A percentile compares a stretch with the other conserved stretches of the same genome.
phyloP scores from a whole-genome alignment of 2,797 vertebrate species.

The Sebastes itinus region DNA sequence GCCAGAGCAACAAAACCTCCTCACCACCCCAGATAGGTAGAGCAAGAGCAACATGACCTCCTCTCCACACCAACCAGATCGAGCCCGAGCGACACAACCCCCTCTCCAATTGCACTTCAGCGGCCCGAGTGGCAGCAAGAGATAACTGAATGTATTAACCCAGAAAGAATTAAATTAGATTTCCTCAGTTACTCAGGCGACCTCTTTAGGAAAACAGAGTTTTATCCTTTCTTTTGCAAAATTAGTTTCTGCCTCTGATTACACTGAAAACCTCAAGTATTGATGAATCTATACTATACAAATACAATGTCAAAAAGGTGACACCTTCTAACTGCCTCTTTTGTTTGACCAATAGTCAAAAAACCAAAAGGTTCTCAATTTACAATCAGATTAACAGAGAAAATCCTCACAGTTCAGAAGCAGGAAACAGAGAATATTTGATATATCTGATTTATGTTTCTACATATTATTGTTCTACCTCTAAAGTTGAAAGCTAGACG shows the following conservation, averaged over 20 bases:
- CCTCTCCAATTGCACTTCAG: neutral
- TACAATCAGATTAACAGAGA: neutral
- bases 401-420: neutral
- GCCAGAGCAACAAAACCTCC: rapidly evolving
- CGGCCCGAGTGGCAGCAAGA: neutral
- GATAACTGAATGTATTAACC: neutral
- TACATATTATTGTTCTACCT: neutral
- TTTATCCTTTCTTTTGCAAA: neutral
- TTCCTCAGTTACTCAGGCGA: neutral
- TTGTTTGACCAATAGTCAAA: neutral
- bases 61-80: no score
- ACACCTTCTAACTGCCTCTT: neutral
- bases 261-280: neutral
- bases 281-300: neutral
- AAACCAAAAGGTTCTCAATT: neutral
- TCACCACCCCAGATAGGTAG: no score
- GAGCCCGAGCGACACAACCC: no score
- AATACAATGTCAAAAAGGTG: neutral
- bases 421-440: neutral
- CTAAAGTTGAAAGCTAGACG: neutral
- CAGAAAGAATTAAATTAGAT: neutral
- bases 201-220: neutral
- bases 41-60: no score
- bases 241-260: neutral
- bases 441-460: neutral